These are phyloP conservation scores for Augiades crinisus DNA, from an alignment of 2,888 invertebrate species.

Conservation along the genomic window DNA sequence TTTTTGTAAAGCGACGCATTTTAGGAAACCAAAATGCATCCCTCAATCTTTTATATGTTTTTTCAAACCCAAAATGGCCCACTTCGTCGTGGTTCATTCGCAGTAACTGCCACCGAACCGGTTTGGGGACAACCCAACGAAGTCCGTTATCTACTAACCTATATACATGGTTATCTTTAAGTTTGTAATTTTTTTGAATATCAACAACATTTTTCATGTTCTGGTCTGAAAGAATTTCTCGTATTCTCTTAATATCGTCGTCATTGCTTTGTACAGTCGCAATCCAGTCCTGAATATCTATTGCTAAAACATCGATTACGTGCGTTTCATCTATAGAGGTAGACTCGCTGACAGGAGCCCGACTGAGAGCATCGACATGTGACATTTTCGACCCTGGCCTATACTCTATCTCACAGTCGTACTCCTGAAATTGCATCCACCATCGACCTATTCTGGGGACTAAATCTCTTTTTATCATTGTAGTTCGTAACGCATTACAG, in stretches of 20 bases:
- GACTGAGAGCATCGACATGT: slow-evolving; percentile 12
- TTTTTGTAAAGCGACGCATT: too few species aligned
- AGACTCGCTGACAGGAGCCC: slow-evolving; percentile 1
- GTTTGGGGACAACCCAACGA: not conserved
- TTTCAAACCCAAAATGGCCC: slow-evolving; percentile 31
- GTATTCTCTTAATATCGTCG: slow-evolving; percentile 25
- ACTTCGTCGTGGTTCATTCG: slow-evolving; percentile 32
- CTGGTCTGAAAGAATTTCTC: slow-evolving; percentile 5
- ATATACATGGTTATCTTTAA: not conserved
- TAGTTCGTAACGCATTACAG: slow-evolving; percentile 29
- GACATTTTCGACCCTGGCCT: not conserved
- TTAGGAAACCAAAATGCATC: too few species aligned
- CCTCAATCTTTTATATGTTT: slow-evolving; percentile 22
- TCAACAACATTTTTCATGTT: not conserved
- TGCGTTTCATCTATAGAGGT: not conserved
- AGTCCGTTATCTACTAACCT: not conserved
- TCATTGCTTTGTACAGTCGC: slow-evolving; percentile 6
- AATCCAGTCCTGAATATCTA: slow-evolving; percentile 9
- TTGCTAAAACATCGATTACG: not conserved
- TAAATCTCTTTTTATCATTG: slow-evolving; percentile 28
- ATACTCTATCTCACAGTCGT: slow-evolving; percentile 12
- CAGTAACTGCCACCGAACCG: not conserved
- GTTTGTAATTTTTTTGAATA: not conserved
- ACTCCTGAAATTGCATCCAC: slow-evolving; percentile 30
- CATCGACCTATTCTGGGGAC: slow-evolving; percentile 29